phyloP scores from a whole-genome alignment of 2,888 invertebrate species.

The Harpalus rufipes region DNA sequence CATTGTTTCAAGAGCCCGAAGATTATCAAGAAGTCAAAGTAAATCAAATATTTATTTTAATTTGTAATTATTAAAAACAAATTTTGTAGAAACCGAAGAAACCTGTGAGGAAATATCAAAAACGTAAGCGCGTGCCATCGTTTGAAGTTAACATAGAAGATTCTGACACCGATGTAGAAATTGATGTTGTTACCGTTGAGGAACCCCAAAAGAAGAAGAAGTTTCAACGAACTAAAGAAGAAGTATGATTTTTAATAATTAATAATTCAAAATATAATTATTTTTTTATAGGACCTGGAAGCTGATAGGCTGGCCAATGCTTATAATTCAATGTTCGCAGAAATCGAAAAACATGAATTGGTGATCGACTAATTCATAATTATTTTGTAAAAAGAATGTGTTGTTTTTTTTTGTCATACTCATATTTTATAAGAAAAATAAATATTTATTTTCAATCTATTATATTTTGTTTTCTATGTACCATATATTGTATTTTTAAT shows the following conservation, averaged over 20 bases:
- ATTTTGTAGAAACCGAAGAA: constrained; percentile 63
- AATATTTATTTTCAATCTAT: constrained; percentile 15
- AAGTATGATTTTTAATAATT: constrained; percentile 67
- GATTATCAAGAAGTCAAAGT: constrained; percentile 25
- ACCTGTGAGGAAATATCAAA: constrained; percentile 66
- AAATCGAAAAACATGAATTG: constrained; percentile 78
- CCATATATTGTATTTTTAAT: no score
- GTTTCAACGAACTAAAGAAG: constrained; percentile 69
- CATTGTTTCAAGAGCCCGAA: constrained; percentile 67
- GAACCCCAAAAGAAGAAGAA: constrained; percentile 66
- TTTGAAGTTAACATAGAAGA: constrained; percentile 36
- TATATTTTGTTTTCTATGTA: neutral
- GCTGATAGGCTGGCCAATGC: constrained; percentile 79
- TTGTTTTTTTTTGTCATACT: neutral
- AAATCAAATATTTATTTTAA: neutral
- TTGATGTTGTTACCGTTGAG: neutral
- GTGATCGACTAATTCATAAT: constrained; percentile 75
- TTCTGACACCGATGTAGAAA: constrained; percentile 47
- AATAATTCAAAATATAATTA: neutral
- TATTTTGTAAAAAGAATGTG: neutral
- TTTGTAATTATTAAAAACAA: no score
- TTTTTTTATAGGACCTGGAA: constrained; percentile 77
- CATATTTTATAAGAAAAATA: neutral
- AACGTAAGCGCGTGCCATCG: constrained; percentile 64
- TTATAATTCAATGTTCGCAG: constrained; percentile 81